Percentiles rank a stretch among this genome's conserved stretches.
These are phyloP conservation scores for Papilio gigon DNA, from an alignment of 2,888 invertebrate species.

Conservation along the genomic window DNA sequence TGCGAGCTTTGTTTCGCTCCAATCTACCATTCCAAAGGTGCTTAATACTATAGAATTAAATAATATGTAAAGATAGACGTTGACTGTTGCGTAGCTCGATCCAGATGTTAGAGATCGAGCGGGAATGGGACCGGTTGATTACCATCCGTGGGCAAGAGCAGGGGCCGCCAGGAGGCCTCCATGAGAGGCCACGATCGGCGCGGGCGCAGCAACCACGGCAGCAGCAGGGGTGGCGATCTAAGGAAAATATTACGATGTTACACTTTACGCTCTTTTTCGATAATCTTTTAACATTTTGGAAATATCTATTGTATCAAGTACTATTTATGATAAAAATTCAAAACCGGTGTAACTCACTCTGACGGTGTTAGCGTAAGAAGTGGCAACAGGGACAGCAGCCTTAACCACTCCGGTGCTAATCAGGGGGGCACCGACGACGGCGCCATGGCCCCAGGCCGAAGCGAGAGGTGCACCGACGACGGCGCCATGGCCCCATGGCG, in stretches of 20 bases:
- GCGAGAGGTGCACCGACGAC: conserved; percentile 60
- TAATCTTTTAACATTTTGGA: neutral
- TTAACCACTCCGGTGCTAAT: conserved; percentile 75
- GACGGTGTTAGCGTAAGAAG: conserved; percentile 85
- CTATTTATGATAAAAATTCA: neutral
- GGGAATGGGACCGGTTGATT: conserved; percentile 45
- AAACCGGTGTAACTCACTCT: conserved; percentile 68
- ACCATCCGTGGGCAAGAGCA: conserved; percentile 72
- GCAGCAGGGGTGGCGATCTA: conserved; percentile 73
- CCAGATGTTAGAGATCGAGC: conserved; percentile 52
- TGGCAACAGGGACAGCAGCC: conserved; percentile 82
- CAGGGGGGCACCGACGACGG: conserved; percentile 62
- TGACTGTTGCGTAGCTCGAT: conserved; percentile 68
- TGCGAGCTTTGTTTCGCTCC: conserved; percentile 55
- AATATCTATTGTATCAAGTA: neutral
- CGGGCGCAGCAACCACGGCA: conserved; percentile 65
- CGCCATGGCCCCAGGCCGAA: conserved; percentile 65
- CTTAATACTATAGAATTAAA: conserved; percentile 61
- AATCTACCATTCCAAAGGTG: conserved; percentile 55
- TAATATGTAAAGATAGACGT: conserved; percentile 52
- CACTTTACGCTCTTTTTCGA: neutral
- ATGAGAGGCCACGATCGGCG: conserved; percentile 64
- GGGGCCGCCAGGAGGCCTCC: conserved; percentile 58
- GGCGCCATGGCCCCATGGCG: conserved; percentile 43
- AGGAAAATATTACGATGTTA: neutral